Evolutionary conservation across 1,140 invertebrate genomes (phyloP), one percentile per base, ranked within the genome.

Genomic region (Drosophila melanica): DNA sequence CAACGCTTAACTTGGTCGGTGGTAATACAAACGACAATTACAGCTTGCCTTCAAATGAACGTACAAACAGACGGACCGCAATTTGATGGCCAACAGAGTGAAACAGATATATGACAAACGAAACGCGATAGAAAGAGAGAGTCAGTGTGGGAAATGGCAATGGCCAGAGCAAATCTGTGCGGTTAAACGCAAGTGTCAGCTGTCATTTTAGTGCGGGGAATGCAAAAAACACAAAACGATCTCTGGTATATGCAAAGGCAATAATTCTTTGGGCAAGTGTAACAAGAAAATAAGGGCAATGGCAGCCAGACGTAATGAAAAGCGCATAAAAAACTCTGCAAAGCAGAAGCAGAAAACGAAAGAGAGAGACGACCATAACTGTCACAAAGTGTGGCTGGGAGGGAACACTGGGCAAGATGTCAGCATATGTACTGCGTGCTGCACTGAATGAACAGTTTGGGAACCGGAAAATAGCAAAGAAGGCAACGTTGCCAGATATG

Each of bases 181-280:
- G 84, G 85, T 89, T 89, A 89, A 89, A 89, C 84, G 79, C 84
- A 87, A 87, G 84, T 87, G 84, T 87, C 85, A 87, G 84, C 85
- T 87, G 84, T 84, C 84, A 89, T 87, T 87, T 87, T 79, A 77
- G 79, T 66, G 79, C 72, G 77, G 42, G 30, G 53, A 76, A 57
- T 66, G 73, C 67, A 47, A 57, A 58, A 64, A 63, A 33, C 7
- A 45, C 37, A 68, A 37, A 59, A 64, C 64, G 47, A 63, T 23
- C 30, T 16, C 14, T 48, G 69, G 71, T 73, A 77, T 81, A 86
- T 86, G 81, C 81, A 87, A 58, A 81, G 71, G 84, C 84, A 89
- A 87, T 89, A 89, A 89, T 89, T 89, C 82, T 87, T 89, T 53
- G 60, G 73, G 76, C 79, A 70, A 86, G 84, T 82, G 84, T 82